phyloP scores from a whole-genome alignment of 2,888 invertebrate species.

The Syrphus vitripennis region DNA sequence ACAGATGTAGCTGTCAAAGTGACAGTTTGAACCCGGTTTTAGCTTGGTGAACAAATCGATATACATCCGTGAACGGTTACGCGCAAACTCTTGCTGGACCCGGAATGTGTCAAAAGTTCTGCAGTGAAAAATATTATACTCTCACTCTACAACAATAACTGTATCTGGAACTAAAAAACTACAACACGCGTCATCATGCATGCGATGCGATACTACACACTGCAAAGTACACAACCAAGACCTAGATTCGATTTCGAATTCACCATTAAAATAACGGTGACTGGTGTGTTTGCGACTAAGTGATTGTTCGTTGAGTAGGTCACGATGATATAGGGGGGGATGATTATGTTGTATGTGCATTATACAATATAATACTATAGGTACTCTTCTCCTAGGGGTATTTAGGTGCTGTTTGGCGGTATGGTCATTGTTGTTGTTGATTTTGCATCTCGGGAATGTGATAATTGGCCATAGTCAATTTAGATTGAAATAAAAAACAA shows the following conservation, averaged over 20 bases:
- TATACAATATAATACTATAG: no score
- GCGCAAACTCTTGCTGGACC: constrained; percentile 58
- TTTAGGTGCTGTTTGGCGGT: background rate
- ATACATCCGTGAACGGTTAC: constrained; percentile 19
- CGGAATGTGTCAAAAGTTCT: constrained; percentile 52
- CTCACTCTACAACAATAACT: background rate
- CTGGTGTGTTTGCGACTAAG: constrained; percentile 59
- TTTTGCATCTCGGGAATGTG: constrained; percentile 42
- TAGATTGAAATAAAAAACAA: constrained; percentile 20
- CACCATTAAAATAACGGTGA: constrained; percentile 15
- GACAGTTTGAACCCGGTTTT: constrained; percentile 29
- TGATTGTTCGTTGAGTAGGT: constrained; percentile 67
- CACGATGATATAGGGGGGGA: constrained; percentile 37
- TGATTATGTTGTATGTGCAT: constrained; percentile 24
- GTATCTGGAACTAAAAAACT: constrained; percentile 18
- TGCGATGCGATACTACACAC: background rate
- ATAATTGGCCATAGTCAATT: constrained; percentile 57
- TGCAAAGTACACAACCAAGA: constrained; percentile 19
- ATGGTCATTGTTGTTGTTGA: background rate
- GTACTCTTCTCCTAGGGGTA: constrained; percentile 7
- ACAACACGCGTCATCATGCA: background rate
- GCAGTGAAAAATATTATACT: constrained; percentile 45
- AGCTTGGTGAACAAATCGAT: constrained; percentile 55
- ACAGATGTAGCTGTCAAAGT: constrained; percentile 36
- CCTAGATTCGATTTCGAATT: constrained; percentile 38